Evolutionary conservation across 1,140 invertebrate species (phyloP).

Genomic region (Lordiphosa clarofinis): DNA sequence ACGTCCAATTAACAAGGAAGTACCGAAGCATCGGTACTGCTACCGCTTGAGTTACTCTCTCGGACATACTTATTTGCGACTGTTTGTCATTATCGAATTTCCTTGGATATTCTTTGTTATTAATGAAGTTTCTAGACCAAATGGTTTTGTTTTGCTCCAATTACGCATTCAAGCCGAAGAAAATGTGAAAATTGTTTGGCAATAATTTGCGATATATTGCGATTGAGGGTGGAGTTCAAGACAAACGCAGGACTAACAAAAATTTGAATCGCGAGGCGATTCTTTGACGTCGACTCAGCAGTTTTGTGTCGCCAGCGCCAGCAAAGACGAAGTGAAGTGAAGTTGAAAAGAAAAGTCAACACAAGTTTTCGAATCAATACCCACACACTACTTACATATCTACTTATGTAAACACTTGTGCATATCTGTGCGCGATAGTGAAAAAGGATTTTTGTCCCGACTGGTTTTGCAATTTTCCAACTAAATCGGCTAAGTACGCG

Average conservation of each 20-base stretch:
- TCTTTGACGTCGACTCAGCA: constrained; percentile 34
- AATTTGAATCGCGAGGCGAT: constrained; percentile 32
- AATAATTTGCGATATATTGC: constrained; percentile 50
- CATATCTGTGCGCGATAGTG: constrained; percentile 3
- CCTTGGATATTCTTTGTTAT: constrained; percentile 12
- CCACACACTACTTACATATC: background rate
- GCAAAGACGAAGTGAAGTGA: constrained; percentile 8
- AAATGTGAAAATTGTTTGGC: constrained; percentile 47
- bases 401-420: constrained; percentile 11
- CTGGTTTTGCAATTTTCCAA: constrained; percentile 9
- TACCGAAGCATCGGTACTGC: background rate
- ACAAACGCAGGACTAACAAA: constrained; percentile 20
- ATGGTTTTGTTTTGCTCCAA: constrained; percentile 43
- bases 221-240: constrained; percentile 29
- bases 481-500: background rate
- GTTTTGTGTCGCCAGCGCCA: constrained; percentile 26
- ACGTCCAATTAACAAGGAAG: constrained; percentile 3
- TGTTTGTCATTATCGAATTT: constrained; percentile 25
- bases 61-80: background rate
- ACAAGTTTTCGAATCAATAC: constrained; percentile 9
- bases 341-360: constrained; percentile 2
- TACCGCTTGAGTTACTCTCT: background rate
- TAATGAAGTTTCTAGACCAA: constrained; percentile 38
- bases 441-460: constrained; percentile 9
- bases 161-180: constrained; percentile 12